These are phyloP conservation scores for Chaetophractus vellerosus DNA, from an alignment of 2,797 vertebrate genomes.

Conservation along the genomic window DNA sequence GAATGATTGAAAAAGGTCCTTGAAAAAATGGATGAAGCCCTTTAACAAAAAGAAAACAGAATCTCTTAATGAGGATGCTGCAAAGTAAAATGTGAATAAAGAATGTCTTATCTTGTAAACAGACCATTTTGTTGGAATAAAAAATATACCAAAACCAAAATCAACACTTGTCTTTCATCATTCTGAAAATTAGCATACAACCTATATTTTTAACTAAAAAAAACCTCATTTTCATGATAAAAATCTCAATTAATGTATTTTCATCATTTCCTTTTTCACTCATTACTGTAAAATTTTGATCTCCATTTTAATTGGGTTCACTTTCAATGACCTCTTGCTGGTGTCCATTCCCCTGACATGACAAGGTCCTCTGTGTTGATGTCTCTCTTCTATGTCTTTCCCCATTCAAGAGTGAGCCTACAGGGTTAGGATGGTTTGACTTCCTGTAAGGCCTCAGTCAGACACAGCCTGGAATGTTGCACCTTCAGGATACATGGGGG, in stretches of 20 bases:
- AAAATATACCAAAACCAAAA: constrained; percentile 14
- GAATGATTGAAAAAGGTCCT: constrained; percentile 1
- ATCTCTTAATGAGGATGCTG: not conserved
- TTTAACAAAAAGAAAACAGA: constrained; percentile 45
- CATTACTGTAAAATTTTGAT: not conserved
- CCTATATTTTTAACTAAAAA: constrained; percentile 56
- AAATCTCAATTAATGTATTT: constrained; percentile 2
- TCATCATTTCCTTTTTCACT: not conserved
- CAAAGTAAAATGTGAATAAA: not conserved
- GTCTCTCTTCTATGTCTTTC: not conserved
- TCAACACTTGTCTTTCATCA: constrained; percentile 21
- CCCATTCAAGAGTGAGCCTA: not conserved
- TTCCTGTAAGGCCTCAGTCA: not conserved
- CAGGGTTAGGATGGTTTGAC: not conserved
- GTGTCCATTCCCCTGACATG: not conserved
- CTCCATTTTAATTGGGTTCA: constrained; percentile 46
- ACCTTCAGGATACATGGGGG: not conserved
- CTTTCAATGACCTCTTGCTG: not conserved
- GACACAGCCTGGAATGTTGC: not conserved
- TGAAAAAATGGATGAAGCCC: not conserved
- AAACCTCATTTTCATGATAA: constrained; percentile 31
- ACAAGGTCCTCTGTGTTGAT: not conserved
- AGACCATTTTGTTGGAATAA: constrained; percentile 1
- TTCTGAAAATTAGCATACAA: constrained; percentile 44
- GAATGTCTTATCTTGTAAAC: not conserved